These are phyloP conservation scores for Delphinapterus leucas DNA, from an alignment of 2,113 vertebrate species.

Conservation along the genomic window DNA sequence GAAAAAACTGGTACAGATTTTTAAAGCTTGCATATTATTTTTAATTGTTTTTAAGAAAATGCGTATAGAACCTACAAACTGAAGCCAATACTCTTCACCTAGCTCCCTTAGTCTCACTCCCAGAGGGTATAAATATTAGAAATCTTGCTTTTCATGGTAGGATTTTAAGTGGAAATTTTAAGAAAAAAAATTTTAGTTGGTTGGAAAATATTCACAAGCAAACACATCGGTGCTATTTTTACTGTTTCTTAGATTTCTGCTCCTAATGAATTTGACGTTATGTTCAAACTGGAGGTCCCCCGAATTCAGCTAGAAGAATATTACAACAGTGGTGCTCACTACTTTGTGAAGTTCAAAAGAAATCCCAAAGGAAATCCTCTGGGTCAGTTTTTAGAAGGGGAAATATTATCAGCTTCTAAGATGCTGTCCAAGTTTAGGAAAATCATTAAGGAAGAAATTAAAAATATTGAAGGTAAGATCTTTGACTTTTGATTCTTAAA, in stretches of 20 bases:
- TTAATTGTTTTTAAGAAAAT: neutral
- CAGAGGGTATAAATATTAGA: neutral
- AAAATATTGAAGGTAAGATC: slow-evolving; percentile 77
- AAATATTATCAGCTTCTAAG: slow-evolving; percentile 78
- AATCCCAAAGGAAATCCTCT: slow-evolving; percentile 55
- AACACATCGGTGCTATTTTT: slow-evolving; percentile 30
- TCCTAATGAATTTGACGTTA: slow-evolving; percentile 86
- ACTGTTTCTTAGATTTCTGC: slow-evolving; percentile 74
- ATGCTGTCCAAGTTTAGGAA: slow-evolving; percentile 75
- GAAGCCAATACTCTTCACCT: neutral
- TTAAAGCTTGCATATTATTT: neutral
- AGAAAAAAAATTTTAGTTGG: neutral
- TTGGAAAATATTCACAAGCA: slow-evolving; percentile 13
- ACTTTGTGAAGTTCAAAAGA: slow-evolving; percentile 79
- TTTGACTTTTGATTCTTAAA: neutral
- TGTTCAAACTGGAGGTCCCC: slow-evolving; percentile 75
- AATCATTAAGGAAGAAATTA: slow-evolving; percentile 79
- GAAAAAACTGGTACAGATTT: neutral
- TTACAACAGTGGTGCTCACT: slow-evolving; percentile 72
- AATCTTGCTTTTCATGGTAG: slow-evolving; percentile 14
- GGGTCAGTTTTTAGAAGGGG: slow-evolving; percentile 72
- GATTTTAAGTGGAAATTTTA: slow-evolving; percentile 5
- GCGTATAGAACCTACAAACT: neutral
- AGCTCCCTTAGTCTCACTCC: neutral
- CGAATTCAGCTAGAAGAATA: slow-evolving; percentile 76